Conservation (phyloP, 2,888 invertebrate species). For the Sarcophaga subvicina region DNA sequence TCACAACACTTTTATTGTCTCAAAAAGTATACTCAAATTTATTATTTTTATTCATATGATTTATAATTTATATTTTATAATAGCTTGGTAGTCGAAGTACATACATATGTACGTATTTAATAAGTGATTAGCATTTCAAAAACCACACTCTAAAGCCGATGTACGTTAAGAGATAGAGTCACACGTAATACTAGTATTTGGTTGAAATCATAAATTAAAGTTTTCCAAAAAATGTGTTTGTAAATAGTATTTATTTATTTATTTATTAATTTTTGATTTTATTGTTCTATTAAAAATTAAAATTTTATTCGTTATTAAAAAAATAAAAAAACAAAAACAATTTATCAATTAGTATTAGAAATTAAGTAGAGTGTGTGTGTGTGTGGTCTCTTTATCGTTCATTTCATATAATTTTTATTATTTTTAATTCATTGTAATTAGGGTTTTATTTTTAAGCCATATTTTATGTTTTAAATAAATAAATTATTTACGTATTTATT, state of each 20-base stretch:
- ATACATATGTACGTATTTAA: background rate
- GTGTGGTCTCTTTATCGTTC: background rate
- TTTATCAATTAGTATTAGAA: conserved; percentile 42
- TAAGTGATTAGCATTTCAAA: conserved; percentile 17
- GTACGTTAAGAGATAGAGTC: too few species aligned
- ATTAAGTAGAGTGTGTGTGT: background rate
- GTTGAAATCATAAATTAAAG: background rate
- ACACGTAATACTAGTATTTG: background rate
- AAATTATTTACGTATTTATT: conserved; percentile 60
- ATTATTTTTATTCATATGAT: too few species aligned
- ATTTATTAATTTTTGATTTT: background rate
- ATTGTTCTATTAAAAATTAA: conserved; percentile 14
- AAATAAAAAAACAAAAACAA: background rate
- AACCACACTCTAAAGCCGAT: background rate
- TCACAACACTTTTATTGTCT: too few species aligned
- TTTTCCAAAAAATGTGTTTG: too few species aligned
- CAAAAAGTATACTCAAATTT: too few species aligned
- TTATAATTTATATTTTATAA: background rate
- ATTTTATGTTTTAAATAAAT: conserved; percentile 59
- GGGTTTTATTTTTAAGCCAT: conserved; percentile 53
- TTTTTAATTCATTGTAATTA: conserved; percentile 64
- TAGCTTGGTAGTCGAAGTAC: background rate
- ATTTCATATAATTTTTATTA: conserved; percentile 35
- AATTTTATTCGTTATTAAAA: background rate
- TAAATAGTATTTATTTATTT: background rate